Base-by-base conservation (phyloP, 2,797 vertebrate species). In the Enteromius thamalakanensis region DNA sequence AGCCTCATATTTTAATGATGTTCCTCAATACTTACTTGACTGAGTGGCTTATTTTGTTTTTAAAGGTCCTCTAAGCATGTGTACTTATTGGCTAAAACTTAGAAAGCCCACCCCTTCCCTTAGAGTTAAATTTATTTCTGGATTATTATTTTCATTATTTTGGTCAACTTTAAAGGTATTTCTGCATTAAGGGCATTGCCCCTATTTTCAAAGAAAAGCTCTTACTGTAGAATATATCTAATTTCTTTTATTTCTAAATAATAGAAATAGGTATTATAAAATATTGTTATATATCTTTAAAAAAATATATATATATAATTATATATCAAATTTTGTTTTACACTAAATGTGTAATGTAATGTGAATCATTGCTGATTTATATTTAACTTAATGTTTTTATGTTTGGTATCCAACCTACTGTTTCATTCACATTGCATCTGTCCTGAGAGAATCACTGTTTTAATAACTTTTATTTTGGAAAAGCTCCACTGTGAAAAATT, bases 311-410 rank as follows among this genome's bases (percentile, higher is more conserved):
- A 19, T 58, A 55, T 86, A 82, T 84, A 86, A 64, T 55, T 77
- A 85, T 88, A 67, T 88, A 68, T 86, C 79, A 79, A 79, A 81
- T 87, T 88, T 87, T 91, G 84, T 82, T 88, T 81, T 83, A 88
- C 65, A 86, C 69, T 84, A 40, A 88, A 91, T 87, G 90, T 93
- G 90, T 94, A 90, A 91, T 92, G 91, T 93, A 92, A 93, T 94
- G 93, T 93, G 90, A 92, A 88, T 92, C 23, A 84, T 92, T 93
- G 91, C 90, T 92, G 86, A 89, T 91, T 92, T 92, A 89, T 90
- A 89, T 91, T 91, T 92, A 79, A 84, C 81, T 87, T 83, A 85
- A 87, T 79, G 87, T 70, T 91, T 82, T 81, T 82, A 82, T 86
- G 89, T 90, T 91, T 92, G 81, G 89, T 85, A 89, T 86, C 72